These are phyloP conservation scores for Pocillopora meandrina DNA, from an alignment of 92 coral and sea anemone genomes.

Conservation along the genomic window DNA sequence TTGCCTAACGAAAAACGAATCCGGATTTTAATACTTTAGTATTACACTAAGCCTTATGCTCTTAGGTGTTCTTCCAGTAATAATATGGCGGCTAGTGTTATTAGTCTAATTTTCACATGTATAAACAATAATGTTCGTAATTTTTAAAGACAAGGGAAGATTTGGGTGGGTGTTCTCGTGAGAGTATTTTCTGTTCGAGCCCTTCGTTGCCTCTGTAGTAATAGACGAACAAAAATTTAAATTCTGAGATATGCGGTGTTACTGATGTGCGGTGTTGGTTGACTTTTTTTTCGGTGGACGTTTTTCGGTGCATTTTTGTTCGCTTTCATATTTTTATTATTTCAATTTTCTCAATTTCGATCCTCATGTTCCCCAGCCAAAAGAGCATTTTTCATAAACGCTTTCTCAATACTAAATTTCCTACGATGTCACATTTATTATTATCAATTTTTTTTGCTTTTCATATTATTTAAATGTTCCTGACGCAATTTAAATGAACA, in stretches of 20 bases:
- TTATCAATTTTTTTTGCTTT: background rate
- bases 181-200: background rate
- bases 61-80: constrained; percentile 27
- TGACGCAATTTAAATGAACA: constrained; percentile 26
- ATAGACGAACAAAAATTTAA: too few relatives aligned
- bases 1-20: constrained; percentile 16
- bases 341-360: constrained; percentile 1
- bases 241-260: background rate
- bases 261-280: background rate
- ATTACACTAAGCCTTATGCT: constrained; percentile 20
- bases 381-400: constrained; percentile 13
- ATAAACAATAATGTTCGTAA: constrained; percentile 79
- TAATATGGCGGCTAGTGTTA: constrained; percentile 37
- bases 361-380: constrained; percentile 1
- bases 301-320: background rate
- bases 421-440: constrained; percentile 8
- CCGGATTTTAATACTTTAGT: constrained; percentile 25
- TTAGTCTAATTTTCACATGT: constrained; percentile 70
- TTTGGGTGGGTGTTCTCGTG: constrained; percentile 33
- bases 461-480: background rate
- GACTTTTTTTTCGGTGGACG: background rate
- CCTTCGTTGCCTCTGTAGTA: background rate
- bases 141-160: constrained; percentile 28
- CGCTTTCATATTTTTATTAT: background rate
- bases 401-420: background rate